phyloP scores from a whole-genome alignment of 92 coral and sea anemone genomes.

The Isaurus tuberculatus region DNA sequence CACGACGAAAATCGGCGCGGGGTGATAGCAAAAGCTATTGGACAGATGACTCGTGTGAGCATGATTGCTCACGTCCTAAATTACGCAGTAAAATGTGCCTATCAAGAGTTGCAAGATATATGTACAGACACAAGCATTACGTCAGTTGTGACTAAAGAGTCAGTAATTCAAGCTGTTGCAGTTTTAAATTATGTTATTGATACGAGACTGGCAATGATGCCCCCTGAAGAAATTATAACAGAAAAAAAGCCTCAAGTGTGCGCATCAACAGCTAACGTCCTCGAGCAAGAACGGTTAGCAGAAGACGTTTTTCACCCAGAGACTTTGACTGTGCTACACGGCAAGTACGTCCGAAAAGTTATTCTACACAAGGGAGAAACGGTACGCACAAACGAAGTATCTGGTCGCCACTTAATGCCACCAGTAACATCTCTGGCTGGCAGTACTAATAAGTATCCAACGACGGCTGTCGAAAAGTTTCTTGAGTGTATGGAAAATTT shows the following conservation, averaged over 20 bases:
- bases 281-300: not conserved
- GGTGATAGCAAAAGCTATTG: constrained; percentile 56
- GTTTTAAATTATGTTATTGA: constrained; percentile 27
- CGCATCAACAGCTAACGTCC: not conserved
- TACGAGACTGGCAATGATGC: constrained; percentile 26
- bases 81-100: constrained; percentile 34
- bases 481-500: constrained; percentile 52
- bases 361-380: constrained; percentile 32
- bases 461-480: constrained; percentile 35
- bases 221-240: constrained; percentile 1
- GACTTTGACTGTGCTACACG: constrained; percentile 49
- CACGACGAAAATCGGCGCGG: constrained; percentile 56
- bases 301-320: constrained; percentile 26
- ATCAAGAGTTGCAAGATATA: constrained; percentile 10
- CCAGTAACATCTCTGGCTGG: constrained; percentile 46
- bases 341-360: constrained; percentile 45
- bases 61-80: constrained; percentile 56
- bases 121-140: not conserved
- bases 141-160: constrained; percentile 2
- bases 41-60: constrained; percentile 56
- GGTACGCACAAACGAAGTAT: constrained; percentile 55
- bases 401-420: constrained; percentile 53
- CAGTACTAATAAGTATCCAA: constrained; percentile 30
- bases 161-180: constrained; percentile 18
- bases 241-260: not conserved